Percentiles rank a stretch among this genome's conserved stretches.
Conservation (phyloP, 2,888 invertebrate genomes). For the Chrysotoxum bicinctum region DNA sequence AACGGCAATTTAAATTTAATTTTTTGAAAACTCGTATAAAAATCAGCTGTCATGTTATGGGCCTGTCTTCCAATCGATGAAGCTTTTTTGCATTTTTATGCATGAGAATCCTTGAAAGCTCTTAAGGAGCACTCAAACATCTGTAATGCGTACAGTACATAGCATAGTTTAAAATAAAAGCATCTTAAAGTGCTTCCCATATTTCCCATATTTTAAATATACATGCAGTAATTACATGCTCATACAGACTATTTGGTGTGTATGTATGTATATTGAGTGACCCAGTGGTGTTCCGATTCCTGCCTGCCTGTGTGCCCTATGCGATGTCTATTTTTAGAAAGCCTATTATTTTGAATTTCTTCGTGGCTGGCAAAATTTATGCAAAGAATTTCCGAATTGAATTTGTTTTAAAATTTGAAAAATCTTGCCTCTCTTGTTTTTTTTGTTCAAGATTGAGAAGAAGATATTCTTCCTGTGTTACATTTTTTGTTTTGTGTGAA, state of each 20-base stretch:
- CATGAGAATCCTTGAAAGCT: constrained; percentile 39
- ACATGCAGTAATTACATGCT: neutral
- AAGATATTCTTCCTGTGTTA: neutral
- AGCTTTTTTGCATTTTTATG: constrained; percentile 19
- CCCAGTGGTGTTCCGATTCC: constrained; percentile 48
- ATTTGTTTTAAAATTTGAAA: constrained; percentile 10
- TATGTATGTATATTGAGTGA: neutral
- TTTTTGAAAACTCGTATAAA: neutral
- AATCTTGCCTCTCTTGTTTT: neutral
- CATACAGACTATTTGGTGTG: neutral
- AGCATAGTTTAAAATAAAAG: neutral
- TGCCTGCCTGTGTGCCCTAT: constrained; percentile 49
- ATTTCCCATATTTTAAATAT: neutral
- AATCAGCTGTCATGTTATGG: constrained; percentile 48
- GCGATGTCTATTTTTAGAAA: constrained; percentile 54
- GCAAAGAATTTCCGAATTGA: constrained; percentile 1
- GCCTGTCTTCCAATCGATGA: constrained; percentile 7
- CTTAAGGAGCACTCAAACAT: constrained; percentile 5
- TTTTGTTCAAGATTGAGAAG: neutral
- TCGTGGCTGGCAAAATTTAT: constrained; percentile 32
- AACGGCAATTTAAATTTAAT: neutral
- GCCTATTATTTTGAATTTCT: constrained; percentile 25
- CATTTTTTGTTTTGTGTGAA: neutral
- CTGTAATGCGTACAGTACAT: neutral
- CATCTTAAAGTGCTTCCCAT: neutral